phyloP scores from a whole-genome alignment of 1,140 invertebrate genomes.

The Cydia amplana region DNA sequence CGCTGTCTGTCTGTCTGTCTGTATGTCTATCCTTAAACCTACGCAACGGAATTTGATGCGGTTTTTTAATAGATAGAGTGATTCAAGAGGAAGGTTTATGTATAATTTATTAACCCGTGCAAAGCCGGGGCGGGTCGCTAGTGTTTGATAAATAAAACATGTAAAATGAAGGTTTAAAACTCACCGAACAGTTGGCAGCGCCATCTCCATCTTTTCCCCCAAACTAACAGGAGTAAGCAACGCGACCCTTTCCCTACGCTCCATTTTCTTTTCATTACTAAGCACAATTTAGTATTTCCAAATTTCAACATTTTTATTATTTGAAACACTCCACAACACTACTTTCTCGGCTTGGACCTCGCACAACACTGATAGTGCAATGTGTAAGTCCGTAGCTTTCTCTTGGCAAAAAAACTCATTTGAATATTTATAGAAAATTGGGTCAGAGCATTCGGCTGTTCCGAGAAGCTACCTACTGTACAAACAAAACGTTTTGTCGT shows the following conservation, averaged over 20 bases:
- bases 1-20: too few relatives aligned
- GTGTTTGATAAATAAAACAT: not conserved
- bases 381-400: slow-evolving; percentile 56
- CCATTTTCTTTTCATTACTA: slow-evolving; percentile 41
- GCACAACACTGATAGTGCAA: slow-evolving; percentile 53
- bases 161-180: not conserved
- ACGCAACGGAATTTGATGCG: too few relatives aligned
- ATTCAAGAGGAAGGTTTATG: too few relatives aligned
- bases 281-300: not conserved
- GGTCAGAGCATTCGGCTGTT: slow-evolving; percentile 53
- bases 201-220: not conserved
- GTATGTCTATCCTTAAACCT: too few relatives aligned
- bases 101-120: too few relatives aligned
- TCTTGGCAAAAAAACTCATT: slow-evolving; percentile 76
- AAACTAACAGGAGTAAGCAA: not conserved
- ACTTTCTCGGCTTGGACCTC: slow-evolving; percentile 65
- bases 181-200: not conserved
- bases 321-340: slow-evolving; percentile 56
- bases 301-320: slow-evolving; percentile 40
- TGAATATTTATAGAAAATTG: slow-evolving; percentile 75
- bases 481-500: slow-evolving; percentile 14
- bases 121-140: too few relatives aligned
- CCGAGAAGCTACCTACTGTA: slow-evolving; percentile 52
- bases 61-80: too few relatives aligned
- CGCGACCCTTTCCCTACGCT: slow-evolving; percentile 36